Evolutionary conservation across 1,140 invertebrate species (phyloP), one percentile per base, ranked within the genome.

Genomic region (Diorhabda elongata): DNA sequence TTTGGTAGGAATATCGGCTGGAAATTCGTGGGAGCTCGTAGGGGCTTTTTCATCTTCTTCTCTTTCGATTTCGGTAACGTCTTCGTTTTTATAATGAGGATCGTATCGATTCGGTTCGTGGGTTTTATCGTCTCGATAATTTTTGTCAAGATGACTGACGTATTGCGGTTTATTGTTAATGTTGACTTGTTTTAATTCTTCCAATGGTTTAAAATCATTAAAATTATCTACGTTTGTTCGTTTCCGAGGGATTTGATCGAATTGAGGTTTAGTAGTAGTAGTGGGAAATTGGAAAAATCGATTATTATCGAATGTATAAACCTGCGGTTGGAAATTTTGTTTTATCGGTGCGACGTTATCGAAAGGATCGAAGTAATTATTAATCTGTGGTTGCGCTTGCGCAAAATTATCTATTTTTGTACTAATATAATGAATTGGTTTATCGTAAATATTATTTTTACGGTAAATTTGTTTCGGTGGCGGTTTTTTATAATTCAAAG

Each of bases 1-100:
- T 52, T 78, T 80, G 0, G 85, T 86, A 2, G 83, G 74, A 5
- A 85, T 78, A 41, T 71, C 71, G 42, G 60, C 64, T 4, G 74
- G 72, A 5, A 65, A 57, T 65, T 77, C 76, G 59, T 77, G 75
- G 44, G 71, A 67, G 65, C 69, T 75, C 59, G 64, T 41, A 42
- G 70, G 69, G n/a, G 59, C 69, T 42, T 26, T 67, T 69, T 67
- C 67, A 3, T 45, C 52, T 65, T 68, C 62, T 47, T 69, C 64
- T 60, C 68, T 61, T 59, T 69, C 9, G n/a, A 66, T 9, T 57
- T 62, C 44, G 5, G 66, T 41, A 3, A 11, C 44, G 42, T 45
- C 59, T 57, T 45, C 59, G 26, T n/a, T n/a, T 6, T 44, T 9
- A 45, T 52, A 11, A 8, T 57, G 8, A n/a, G 42, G 41, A 3